Percentiles rank a stretch among this genome's conserved stretches.
These are phyloP conservation scores for Brachyrhaphis roseni DNA, from an alignment of 2,797 vertebrate genomes.

Conservation along the genomic window DNA sequence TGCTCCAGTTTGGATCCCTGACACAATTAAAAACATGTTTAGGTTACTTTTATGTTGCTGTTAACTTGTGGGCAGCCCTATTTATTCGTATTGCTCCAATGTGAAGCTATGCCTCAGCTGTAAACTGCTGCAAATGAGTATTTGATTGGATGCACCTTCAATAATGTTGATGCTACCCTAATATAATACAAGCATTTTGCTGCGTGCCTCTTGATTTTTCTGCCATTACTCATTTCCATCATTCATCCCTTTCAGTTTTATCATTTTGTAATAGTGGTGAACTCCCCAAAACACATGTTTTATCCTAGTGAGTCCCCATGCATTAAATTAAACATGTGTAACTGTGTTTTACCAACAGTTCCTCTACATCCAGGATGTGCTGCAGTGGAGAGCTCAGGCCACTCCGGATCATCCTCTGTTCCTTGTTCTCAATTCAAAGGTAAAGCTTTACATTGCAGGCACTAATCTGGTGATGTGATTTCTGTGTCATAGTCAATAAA, in stretches of 20 bases:
- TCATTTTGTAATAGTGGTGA: neutral
- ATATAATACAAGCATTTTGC: neutral
- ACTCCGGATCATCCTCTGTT: slow-evolving; percentile 95
- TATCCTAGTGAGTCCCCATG: neutral
- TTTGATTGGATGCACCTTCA: neutral
- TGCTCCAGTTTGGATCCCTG: neutral
- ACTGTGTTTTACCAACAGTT: slow-evolving; percentile 79
- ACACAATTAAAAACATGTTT: neutral
- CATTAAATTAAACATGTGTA: slow-evolving; percentile 10
- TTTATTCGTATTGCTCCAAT: neutral
- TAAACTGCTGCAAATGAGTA: neutral
- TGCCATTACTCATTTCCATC: neutral
- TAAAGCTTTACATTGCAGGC: slow-evolving; percentile 39
- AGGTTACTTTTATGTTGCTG: neutral
- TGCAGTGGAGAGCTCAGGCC: slow-evolving; percentile 96
- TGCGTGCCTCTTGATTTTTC: slow-evolving; percentile 10
- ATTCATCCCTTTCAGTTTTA: slow-evolving; percentile 8
- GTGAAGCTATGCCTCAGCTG: neutral
- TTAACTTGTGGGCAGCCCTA: neutral
- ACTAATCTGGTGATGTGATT: neutral
- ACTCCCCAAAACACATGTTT: neutral
- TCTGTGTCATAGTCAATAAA: neutral
- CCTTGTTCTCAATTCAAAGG: slow-evolving; percentile 93
- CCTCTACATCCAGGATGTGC: slow-evolving; percentile 94
- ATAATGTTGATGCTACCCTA: neutral